These are phyloP conservation scores for Tribolium castaneum DNA, from an alignment of 1,140 invertebrate species.

Conservation along the genomic window DNA sequence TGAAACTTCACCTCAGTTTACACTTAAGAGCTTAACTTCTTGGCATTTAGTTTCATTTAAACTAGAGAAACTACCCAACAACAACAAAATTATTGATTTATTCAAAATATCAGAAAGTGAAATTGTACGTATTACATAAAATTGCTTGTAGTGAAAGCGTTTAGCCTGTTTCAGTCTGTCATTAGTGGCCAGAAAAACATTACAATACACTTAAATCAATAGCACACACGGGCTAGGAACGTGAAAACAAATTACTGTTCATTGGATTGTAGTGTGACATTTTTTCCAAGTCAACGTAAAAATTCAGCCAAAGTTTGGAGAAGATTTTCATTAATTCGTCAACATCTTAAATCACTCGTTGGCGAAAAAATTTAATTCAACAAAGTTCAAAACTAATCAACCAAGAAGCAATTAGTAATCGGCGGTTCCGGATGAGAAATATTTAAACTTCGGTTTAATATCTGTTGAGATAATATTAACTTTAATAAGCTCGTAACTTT, in stretches of 20 bases:
- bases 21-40: neutral
- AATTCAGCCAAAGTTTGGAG: neutral
- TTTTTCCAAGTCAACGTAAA: neutral
- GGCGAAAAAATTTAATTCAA: neutral
- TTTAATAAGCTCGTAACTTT: neutral
- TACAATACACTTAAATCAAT: neutral
- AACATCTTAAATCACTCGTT: neutral
- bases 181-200: neutral
- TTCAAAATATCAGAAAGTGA: neutral
- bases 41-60: neutral
- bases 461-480: too few species aligned
- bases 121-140: neutral
- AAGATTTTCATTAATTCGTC: neutral
- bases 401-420: neutral
- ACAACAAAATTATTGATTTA: neutral
- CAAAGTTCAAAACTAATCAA: neutral
- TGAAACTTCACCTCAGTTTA: neutral
- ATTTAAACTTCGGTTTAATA: neutral
- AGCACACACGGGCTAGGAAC: neutral
- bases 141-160: neutral
- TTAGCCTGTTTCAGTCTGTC: neutral
- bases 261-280: neutral
- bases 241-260: slow-evolving; percentile 1
- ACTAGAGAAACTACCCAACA: neutral
- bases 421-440: neutral